Conservation (phyloP, 2,113 vertebrate genomes). For the Neogobius melanostomus region DNA sequence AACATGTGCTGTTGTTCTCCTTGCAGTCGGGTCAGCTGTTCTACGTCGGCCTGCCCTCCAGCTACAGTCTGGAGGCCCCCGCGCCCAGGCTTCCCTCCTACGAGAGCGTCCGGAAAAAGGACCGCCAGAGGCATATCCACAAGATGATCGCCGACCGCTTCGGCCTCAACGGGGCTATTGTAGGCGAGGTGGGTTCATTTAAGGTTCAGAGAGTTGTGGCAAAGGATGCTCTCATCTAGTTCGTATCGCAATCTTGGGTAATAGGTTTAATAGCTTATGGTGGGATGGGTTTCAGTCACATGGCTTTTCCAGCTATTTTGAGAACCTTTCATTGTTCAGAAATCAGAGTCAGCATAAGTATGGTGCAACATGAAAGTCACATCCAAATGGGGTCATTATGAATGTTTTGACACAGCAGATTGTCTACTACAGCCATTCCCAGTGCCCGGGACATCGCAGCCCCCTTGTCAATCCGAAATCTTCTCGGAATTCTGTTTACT, state of each 20-base stretch:
- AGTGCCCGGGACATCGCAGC: too few species aligned
- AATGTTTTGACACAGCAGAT: too few species aligned
- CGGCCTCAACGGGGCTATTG: conserved; percentile 77
- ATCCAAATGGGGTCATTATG: too few species aligned
- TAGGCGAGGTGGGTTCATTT: conserved; percentile 72
- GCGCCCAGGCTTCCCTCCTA: conserved; percentile 79
- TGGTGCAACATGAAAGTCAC: too few species aligned
- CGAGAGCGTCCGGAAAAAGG: conserved; percentile 82
- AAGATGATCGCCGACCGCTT: conserved; percentile 82
- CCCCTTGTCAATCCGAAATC: too few species aligned
- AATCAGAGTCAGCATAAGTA: too few species aligned
- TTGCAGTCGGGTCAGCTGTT: conserved; percentile 76
- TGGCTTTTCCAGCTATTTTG: neutral
- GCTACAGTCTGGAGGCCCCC: conserved; percentile 76
- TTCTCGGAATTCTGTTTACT: too few species aligned
- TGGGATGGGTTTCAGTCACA: neutral
- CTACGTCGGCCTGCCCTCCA: conserved; percentile 75
- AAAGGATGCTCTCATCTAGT: conserved; percentile 25
- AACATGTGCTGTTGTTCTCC: conserved; percentile 12
- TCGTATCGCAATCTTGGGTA: conserved; percentile 26
- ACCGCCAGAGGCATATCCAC: conserved; percentile 83
- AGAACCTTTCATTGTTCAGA: too few species aligned
- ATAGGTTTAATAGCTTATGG: conserved; percentile 5
- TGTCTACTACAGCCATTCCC: too few species aligned
- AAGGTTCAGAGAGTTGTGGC: conserved; percentile 17